phyloP scores from a whole-genome alignment of 2,797 vertebrate species.

The Parauchenoglanis punctatus region DNA sequence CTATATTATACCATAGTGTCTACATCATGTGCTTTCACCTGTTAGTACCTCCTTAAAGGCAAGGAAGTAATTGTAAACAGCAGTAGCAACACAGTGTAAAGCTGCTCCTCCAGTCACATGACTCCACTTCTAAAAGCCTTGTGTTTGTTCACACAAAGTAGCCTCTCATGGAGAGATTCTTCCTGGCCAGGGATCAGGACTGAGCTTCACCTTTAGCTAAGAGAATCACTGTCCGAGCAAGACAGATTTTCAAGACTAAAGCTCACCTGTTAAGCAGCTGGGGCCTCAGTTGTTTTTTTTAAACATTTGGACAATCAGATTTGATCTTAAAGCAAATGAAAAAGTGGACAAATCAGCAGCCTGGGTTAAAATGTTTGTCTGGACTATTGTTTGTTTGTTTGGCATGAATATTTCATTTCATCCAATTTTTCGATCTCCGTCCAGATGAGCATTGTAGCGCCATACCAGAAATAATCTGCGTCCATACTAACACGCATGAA shows the following conservation, averaged over 20 bases:
- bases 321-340: neutral
- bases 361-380: neutral
- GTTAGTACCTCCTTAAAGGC: neutral
- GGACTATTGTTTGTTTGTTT: neutral
- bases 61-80: neutral
- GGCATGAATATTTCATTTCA: neutral
- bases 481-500: too few species aligned
- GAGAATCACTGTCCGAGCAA: neutral
- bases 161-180: neutral
- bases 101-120: neutral
- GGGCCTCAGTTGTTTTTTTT: too few species aligned
- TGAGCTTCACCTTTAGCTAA: neutral
- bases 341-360: neutral
- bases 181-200: conserved; percentile 4
- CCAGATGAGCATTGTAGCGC: too few species aligned
- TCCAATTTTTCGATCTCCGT: too few species aligned
- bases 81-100: neutral
- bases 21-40: neutral
- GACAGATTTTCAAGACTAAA: neutral
- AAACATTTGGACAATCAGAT: neutral
- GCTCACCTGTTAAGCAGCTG: neutral
- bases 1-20: neutral
- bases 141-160: conserved; percentile 17
- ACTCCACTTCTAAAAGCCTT: conserved; percentile 24
- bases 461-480: too few species aligned